These are phyloP conservation scores for Rhea americana DNA, from an alignment of 2,113 vertebrate species.

Conservation along the genomic window DNA sequence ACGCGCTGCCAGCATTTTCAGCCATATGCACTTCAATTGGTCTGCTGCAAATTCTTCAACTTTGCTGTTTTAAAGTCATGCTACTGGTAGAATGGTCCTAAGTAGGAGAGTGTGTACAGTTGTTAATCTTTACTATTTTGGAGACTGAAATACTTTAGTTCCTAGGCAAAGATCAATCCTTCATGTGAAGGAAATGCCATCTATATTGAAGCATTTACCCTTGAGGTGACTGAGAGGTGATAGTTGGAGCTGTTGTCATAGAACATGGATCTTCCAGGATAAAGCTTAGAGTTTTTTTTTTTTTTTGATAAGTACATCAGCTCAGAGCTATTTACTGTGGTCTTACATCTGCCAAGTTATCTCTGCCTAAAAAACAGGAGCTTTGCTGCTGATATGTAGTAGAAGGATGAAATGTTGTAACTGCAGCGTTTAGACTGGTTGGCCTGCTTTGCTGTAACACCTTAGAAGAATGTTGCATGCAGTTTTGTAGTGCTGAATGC, in stretches of 20 bases:
- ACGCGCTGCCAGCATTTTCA: background rate
- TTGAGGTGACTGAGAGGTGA: background rate
- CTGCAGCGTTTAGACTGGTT: background rate
- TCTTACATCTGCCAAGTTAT: background rate
- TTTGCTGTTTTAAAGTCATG: background rate
- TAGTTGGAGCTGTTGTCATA: background rate
- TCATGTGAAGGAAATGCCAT: background rate
- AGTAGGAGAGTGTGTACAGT: background rate
- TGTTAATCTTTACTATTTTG: background rate
- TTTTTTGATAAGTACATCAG: too few species aligned
- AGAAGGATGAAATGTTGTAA: background rate
- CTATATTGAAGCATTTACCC: background rate
- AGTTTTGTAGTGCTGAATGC: background rate
- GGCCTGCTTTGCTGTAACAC: background rate
- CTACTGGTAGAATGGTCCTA: background rate
- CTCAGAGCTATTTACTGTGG: background rate
- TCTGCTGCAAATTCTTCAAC: background rate
- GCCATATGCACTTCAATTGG: background rate
- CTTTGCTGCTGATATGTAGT: background rate
- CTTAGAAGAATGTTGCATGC: background rate
- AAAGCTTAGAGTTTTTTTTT: background rate
- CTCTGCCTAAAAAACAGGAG: background rate
- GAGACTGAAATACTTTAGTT: background rate
- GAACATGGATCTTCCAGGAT: rapidly evolving
- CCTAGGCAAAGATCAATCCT: background rate